Evolutionary conservation across 2,888 invertebrate species (phyloP), one percentile per base, ranked within the genome.

Genomic region (Acleris laterana): DNA sequence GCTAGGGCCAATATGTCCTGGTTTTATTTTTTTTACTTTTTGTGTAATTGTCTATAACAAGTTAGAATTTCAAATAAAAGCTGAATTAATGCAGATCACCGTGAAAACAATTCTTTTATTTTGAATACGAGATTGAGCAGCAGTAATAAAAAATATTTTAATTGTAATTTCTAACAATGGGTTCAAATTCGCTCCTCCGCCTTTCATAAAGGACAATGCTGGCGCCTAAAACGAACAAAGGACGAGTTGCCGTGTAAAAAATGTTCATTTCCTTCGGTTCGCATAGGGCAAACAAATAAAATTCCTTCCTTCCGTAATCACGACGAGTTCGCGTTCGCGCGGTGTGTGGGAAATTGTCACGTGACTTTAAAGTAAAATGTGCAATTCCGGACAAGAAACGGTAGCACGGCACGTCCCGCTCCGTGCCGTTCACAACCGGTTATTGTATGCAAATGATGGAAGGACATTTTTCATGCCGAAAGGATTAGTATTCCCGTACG

Each of bases 371-470:
- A 85, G 78, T 79, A 78, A 82, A 85, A 82, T 75, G 74, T 74
- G 72, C 74, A 74, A 78, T 75, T 77, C 71, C 68, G 69, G 69
- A 61, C 71, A 69, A 63, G 74, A 72, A 77, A 72, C 68, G 73
- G 72, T 74, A 75, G 74, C 77, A 72, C 69, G 76, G 72, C 80
- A 81, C 84, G 83, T 83, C 74, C 78, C 76, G 70, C 72, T 71
- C 73, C 28, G 68, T 69, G 78, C 80, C 79, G 77, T 82, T 82
- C 84, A 79, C 82, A 83, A 82, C 84, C 84, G 88, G 85, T 86
- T 85, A 90, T 89, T 91, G 89, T 90, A 90, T 90, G 90, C 86
- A 88, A 91, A 90, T 87, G 77, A 82, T 72, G 80, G 68, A 76
- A 77, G 80, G 82, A 82, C 77, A 83, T 84, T 88, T 88, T 87